phyloP scores from a whole-genome alignment of 1,140 invertebrate genomes.

The Euborellia annulipes region DNA sequence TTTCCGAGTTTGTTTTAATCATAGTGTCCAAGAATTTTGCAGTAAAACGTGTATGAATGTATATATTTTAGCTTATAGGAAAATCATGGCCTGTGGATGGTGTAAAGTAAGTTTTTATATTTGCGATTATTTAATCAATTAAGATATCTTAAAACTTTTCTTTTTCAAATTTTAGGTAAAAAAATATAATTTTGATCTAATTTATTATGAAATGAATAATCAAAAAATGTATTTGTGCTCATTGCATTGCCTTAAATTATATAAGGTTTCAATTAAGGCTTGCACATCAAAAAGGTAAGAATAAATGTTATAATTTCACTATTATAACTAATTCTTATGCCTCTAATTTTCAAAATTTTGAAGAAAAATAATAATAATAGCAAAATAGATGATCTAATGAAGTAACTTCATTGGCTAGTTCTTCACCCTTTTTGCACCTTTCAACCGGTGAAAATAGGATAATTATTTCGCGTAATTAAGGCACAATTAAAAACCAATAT shows the following conservation, averaged over 20 bases:
- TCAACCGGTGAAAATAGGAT: too few species aligned
- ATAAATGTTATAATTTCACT: too few species aligned
- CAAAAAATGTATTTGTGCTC: slow-evolving; percentile 47
- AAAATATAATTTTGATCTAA: slow-evolving; percentile 96
- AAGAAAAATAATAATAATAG: too few species aligned
- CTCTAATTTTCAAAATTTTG: too few species aligned
- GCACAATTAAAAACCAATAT: too few species aligned
- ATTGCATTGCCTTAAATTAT: slow-evolving; percentile 73
- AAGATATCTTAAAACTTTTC: too few species aligned
- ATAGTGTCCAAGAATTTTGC: slow-evolving; percentile 59
- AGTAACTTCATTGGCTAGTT: too few species aligned
- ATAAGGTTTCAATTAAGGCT: slow-evolving; percentile 57
- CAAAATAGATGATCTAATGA: too few species aligned
- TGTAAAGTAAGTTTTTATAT: slow-evolving; percentile 52
- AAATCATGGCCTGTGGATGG: slow-evolving; percentile 81
- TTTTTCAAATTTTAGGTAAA: slow-evolving; percentile 38
- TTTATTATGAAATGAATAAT: slow-evolving; percentile 22
- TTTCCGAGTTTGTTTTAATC: slow-evolving; percentile 56
- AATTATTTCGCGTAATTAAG: too few species aligned
- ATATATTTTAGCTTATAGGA: slow-evolving; percentile 67
- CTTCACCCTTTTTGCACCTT: too few species aligned
- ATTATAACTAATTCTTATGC: too few species aligned
- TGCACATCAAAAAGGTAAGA: slow-evolving; percentile 44
- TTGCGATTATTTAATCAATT: too few species aligned
- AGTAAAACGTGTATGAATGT: slow-evolving; percentile 76